phyloP scores from a whole-genome alignment of 2,113 vertebrate genomes.

The Rhinopomastus cyanomelas region DNA sequence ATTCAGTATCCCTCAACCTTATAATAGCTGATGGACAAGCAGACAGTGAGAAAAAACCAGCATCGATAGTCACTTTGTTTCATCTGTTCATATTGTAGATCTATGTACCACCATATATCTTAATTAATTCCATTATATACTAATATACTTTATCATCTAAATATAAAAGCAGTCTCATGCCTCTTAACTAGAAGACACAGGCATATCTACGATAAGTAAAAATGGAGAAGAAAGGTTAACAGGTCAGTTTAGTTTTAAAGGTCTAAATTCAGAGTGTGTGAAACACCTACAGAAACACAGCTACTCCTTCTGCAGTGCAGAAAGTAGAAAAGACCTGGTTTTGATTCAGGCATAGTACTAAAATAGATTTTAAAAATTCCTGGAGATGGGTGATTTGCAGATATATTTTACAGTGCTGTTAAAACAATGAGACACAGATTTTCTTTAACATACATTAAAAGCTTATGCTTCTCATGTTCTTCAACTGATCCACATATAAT shows the following conservation, averaged over 20 bases:
- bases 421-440: background rate
- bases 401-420: background rate
- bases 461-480: background rate
- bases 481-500: background rate
- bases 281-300: background rate
- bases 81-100: too few species aligned
- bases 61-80: too few species aligned
- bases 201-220: background rate
- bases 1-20: background rate
- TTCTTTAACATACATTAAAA: background rate
- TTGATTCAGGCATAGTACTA: background rate
- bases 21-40: background rate
- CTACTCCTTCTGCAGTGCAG: background rate
- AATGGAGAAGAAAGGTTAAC: background rate
- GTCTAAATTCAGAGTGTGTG: background rate
- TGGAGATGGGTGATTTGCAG: background rate
- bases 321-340: background rate
- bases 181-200: background rate
- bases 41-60: background rate
- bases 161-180: background rate
- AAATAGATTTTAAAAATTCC: fast-evolving
- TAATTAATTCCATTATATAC: background rate
- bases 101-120: background rate
- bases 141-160: background rate
- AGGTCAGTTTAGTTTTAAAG: background rate